Percentiles rank a stretch among this genome's conserved stretches.
phyloP scores from a whole-genome alignment of 1,140 invertebrate genomes.

The Listronotus oregonensis region DNA sequence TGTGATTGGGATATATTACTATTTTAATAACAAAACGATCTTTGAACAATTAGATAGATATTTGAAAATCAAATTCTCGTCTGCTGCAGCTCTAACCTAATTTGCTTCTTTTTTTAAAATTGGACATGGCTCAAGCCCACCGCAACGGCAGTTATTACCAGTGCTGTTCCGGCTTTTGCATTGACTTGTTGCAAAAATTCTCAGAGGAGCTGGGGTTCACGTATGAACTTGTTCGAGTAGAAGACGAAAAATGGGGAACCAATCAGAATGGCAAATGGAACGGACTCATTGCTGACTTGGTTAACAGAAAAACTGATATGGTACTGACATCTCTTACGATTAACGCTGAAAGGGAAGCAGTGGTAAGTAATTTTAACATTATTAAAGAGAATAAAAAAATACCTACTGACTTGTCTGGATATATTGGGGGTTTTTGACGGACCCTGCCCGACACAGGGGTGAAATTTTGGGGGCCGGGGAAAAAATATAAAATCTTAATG shows the following conservation, averaged over 20 bases:
- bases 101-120: constrained; percentile 60
- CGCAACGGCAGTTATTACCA: constrained; percentile 84
- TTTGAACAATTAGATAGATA: too few species aligned
- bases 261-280: constrained; percentile 95
- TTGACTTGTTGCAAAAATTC: constrained; percentile 90
- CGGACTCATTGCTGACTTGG: constrained; percentile 90
- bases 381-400: too few species aligned
- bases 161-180: constrained; percentile 97
- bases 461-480: too few species aligned
- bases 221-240: constrained; percentile 90
- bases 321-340: constrained; percentile 97
- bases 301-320: constrained; percentile 94
- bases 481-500: too few species aligned
- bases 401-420: too few species aligned
- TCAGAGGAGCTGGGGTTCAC: constrained; percentile 94
- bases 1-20: too few species aligned
- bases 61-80: too few species aligned
- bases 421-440: too few species aligned
- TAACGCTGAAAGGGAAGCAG: constrained; percentile 91
- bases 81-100: neutral
- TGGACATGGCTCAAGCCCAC: constrained; percentile 76
- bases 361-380: constrained; percentile 63
- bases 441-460: too few species aligned
- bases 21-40: too few species aligned
- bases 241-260: constrained; percentile 94